Percentiles rank a stretch among this genome's conserved stretches.
phyloP scores from a whole-genome alignment of 1,140 invertebrate genomes.

The Neomicropteryx cornuta region DNA sequence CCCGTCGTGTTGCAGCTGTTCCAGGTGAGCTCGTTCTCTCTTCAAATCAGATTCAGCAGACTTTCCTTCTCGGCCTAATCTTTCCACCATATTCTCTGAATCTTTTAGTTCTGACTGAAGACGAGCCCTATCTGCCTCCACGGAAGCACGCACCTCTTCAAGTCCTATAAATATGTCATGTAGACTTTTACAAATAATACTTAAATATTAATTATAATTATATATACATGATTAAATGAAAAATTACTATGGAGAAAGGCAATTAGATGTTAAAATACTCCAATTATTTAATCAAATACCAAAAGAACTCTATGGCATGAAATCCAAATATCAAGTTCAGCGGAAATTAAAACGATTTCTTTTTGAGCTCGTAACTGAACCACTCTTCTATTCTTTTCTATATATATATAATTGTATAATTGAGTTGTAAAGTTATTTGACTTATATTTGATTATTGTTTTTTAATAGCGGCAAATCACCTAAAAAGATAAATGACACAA shows the following conservation, averaged over 20 bases:
- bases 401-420: too few relatives aligned
- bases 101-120: slow-evolving; percentile 64
- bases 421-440: too few relatives aligned
- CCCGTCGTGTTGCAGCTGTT: slow-evolving; percentile 62
- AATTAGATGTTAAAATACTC: too few relatives aligned
- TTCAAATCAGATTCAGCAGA: slow-evolving; percentile 59
- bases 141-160: slow-evolving; percentile 60
- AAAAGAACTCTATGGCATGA: too few relatives aligned
- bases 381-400: too few relatives aligned
- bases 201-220: not conserved
- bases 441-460: too few relatives aligned
- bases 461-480: too few relatives aligned
- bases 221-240: slow-evolving; percentile 3
- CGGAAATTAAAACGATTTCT: not conserved
- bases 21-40: slow-evolving; percentile 50
- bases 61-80: slow-evolving; percentile 51
- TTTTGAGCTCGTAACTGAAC: too few relatives aligned
- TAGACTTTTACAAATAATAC: slow-evolving; percentile 3
- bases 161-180: slow-evolving; percentile 42
- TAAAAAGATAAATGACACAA: too few relatives aligned
- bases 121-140: slow-evolving; percentile 59
- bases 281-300: too few relatives aligned
- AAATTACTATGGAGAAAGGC: too few relatives aligned
- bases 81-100: slow-evolving; percentile 58
- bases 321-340: not conserved